A percentile compares a stretch with the other conserved stretches of the same genome.
These are phyloP conservation scores for Petrocephalus microphthalmus DNA, from an alignment of 2,113 vertebrate species.

Conservation along the genomic window DNA sequence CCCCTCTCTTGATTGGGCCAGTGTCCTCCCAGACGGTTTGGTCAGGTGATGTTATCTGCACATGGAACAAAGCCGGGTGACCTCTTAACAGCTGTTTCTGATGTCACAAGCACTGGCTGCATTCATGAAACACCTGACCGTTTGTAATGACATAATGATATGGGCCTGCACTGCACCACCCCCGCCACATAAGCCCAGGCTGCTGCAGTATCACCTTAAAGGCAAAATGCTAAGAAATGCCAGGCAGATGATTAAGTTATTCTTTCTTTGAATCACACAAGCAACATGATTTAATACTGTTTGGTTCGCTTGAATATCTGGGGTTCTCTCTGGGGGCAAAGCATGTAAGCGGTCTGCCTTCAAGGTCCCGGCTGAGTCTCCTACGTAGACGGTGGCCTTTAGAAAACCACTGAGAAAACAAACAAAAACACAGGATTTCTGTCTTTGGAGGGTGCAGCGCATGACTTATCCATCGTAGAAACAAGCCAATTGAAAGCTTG, in stretches of 20 bases:
- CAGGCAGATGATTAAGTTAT: not conserved
- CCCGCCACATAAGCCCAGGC: not conserved
- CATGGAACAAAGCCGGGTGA: not conserved
- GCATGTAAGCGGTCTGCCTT: not conserved
- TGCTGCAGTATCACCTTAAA: not conserved
- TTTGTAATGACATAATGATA: not conserved
- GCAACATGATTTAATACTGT: not conserved
- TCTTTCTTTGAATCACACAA: not conserved
- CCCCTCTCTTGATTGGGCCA: not conserved
- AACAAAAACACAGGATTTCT: not conserved
- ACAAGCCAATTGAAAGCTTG: not conserved
- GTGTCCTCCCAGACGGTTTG: not conserved
- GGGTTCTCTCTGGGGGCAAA: not conserved
- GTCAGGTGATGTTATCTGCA: not conserved
- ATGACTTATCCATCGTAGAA: not conserved
- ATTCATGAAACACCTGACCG: not conserved
- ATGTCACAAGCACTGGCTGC: not conserved
- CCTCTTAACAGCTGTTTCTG: not conserved
- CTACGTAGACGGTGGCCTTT: not conserved
- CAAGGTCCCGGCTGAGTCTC: not conserved
- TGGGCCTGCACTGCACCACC: not conserved
- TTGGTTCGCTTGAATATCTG: not conserved
- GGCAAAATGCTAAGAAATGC: not conserved
- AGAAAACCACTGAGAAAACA: not conserved
- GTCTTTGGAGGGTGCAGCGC: not conserved